These are phyloP conservation scores for Nyctibius grandis DNA, from an alignment of 2,797 vertebrate genomes.

Conservation along the genomic window DNA sequence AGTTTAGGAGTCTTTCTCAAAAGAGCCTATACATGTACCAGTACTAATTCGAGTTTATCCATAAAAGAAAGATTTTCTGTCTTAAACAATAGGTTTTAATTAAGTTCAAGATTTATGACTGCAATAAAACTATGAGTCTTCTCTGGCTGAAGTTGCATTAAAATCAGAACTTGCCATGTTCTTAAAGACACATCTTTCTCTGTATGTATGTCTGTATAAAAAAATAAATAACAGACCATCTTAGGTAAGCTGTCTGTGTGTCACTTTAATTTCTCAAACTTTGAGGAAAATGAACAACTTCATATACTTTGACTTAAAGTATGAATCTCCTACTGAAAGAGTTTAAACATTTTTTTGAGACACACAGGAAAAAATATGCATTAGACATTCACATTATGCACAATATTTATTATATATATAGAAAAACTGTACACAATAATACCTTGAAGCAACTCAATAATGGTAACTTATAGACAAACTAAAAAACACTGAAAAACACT, in stretches of 20 bases:
- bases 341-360: neutral
- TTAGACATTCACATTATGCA: neutral
- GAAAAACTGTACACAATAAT: accelerated
- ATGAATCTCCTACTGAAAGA: neutral
- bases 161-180: neutral
- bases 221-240: accelerated
- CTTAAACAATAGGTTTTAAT: neutral
- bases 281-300: neutral
- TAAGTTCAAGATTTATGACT: neutral
- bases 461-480: neutral
- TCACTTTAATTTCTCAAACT: neutral
- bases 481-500: neutral
- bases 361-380: neutral
- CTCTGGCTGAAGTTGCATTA: neutral
- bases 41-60: neutral
- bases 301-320: neutral
- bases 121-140: neutral
- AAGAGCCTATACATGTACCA: neutral
- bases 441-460: neutral
- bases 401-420: neutral
- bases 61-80: neutral
- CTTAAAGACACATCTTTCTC: neutral
- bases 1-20: neutral
- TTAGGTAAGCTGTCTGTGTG: neutral
- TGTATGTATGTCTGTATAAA: neutral